phyloP scores from a whole-genome alignment of 2,888 invertebrate species.

The Protodeltote pygarga region DNA sequence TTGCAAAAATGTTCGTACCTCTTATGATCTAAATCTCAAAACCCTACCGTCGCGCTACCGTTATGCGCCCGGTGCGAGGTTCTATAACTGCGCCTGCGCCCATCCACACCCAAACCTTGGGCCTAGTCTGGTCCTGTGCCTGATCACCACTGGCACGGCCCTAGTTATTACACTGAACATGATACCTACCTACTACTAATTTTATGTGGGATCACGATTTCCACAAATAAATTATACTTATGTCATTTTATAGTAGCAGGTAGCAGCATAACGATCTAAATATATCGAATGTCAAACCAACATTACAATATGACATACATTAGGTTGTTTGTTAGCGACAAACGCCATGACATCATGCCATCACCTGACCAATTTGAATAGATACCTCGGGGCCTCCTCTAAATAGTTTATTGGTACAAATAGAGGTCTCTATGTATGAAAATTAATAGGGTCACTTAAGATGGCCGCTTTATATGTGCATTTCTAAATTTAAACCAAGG shows the following conservation, averaged over 20 bases:
- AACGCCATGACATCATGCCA: constrained; percentile 71
- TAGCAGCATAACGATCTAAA: constrained; percentile 38
- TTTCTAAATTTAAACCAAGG: constrained; percentile 76
- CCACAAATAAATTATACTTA: constrained; percentile 9
- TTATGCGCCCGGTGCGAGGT: too few species aligned
- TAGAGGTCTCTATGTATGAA: constrained; percentile 57
- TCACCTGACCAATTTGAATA: constrained; percentile 58
- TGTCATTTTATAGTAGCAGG: constrained; percentile 11
- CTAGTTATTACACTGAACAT: too few species aligned
- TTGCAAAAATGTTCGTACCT: too few species aligned
- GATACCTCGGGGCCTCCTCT: constrained; percentile 53
- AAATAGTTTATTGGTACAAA: constrained; percentile 47
- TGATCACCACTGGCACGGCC: too few species aligned
- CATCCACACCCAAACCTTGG: too few species aligned
- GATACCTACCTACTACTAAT: too few species aligned
- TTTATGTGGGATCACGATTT: too few species aligned
- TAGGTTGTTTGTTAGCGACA: constrained; percentile 55
- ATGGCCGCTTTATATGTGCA: constrained; percentile 65
- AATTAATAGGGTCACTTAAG: constrained; percentile 50
- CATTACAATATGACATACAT: too few species aligned
- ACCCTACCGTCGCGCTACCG: too few species aligned
- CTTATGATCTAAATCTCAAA: too few species aligned
- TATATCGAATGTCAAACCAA: constrained; percentile 47
- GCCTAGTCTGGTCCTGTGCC: too few species aligned
- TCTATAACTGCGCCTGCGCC: too few species aligned